phyloP scores from a whole-genome alignment of 1,140 invertebrate species.

The Drosophila orosa region DNA sequence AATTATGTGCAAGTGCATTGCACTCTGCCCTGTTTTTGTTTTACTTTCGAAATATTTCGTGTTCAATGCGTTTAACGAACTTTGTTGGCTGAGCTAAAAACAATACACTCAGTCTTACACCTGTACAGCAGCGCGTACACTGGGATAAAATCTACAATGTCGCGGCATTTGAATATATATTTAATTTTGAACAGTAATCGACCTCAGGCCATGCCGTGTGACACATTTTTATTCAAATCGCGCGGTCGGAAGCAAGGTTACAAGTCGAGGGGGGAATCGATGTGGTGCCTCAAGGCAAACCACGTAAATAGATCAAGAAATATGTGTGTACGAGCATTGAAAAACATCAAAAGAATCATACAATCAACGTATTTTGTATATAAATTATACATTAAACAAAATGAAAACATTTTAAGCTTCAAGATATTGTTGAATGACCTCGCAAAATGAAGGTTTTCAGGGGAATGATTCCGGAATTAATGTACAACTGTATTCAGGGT shows the following conservation, averaged over 20 bases:
- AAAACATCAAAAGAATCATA: constrained; percentile 19
- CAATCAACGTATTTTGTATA: constrained; percentile 3
- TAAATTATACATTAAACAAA: neutral
- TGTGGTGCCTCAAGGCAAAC: constrained; percentile 56
- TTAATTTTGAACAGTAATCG: constrained; percentile 45
- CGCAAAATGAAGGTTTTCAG: neutral
- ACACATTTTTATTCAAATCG: constrained; percentile 71
- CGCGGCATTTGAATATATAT: constrained; percentile 58
- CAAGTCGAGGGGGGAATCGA: neutral
- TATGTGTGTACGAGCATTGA: neutral
- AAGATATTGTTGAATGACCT: neutral
- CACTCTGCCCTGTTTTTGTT: constrained; percentile 28
- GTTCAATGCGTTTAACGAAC: constrained; percentile 76
- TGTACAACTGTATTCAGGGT: no score
- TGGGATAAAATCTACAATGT: constrained; percentile 16
- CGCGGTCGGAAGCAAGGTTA: constrained; percentile 51
- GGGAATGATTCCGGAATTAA: neutral
- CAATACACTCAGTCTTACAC: constrained; percentile 5
- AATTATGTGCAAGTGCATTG: constrained; percentile 50
- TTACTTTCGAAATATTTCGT: constrained; percentile 26
- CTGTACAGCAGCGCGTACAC: constrained; percentile 19
- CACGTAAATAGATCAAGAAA: constrained; percentile 59
- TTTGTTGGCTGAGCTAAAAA: constrained; percentile 36
- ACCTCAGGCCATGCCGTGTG: constrained; percentile 38
- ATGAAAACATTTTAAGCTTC: neutral